Conservation (phyloP, 2,797 vertebrate species). For the Coregonus ussuriensis region DNA sequence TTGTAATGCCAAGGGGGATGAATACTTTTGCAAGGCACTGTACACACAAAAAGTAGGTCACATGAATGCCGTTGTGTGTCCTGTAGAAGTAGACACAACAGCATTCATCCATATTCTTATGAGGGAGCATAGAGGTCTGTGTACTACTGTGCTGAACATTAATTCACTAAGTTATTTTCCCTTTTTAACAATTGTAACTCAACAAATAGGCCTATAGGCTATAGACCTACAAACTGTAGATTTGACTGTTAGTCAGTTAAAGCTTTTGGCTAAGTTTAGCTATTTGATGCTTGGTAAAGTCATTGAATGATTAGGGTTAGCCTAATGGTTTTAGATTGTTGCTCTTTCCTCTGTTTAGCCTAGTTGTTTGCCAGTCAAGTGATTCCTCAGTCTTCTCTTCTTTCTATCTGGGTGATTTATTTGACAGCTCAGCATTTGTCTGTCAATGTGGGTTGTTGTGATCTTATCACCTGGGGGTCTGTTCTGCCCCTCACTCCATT, state of each 20-base stretch:
- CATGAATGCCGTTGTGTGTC: too few species aligned
- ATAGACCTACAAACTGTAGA: too few species aligned
- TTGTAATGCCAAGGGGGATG: too few species aligned
- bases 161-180: not conserved
- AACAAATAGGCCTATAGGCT: not conserved
- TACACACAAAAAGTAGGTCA: too few species aligned
- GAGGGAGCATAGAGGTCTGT: too few species aligned
- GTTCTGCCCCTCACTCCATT: constrained; percentile 64
- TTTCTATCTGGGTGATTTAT: constrained; percentile 73
- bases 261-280: not conserved
- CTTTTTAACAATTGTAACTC: not conserved
- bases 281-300: not conserved
- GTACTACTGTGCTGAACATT: not conserved
- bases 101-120: too few species aligned
- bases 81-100: too few species aligned
- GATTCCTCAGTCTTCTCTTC: constrained; percentile 62
- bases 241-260: too few species aligned
- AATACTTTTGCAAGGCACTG: too few species aligned
- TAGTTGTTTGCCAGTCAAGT: constrained; percentile 66
- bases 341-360: constrained; percentile 25
- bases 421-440: constrained; percentile 71
- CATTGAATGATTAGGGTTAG: constrained; percentile 3
- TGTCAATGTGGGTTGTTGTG: constrained; percentile 68
- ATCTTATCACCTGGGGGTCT: constrained; percentile 76
- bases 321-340: constrained; percentile 57